Evolutionary conservation across 1,140 invertebrate genomes (phyloP).

Genomic region (Palaemon carinicauda): DNA sequence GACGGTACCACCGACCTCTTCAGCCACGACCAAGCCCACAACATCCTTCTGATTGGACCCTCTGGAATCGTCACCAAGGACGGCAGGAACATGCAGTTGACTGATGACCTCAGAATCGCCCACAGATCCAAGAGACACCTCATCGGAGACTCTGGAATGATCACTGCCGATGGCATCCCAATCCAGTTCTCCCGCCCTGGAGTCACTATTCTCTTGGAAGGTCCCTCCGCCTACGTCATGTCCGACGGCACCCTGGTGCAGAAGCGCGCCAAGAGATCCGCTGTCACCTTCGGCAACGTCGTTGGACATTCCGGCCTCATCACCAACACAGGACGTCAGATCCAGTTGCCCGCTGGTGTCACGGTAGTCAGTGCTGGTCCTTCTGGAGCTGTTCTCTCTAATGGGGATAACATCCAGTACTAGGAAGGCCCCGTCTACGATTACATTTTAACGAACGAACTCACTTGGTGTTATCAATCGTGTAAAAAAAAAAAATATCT

Average conservation of each 20-base stretch:
- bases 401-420: constrained; percentile 31
- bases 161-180: no score
- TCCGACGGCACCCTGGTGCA: not conserved
- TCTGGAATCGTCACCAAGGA: not conserved
- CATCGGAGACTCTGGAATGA: no score
- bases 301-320: not conserved
- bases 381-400: constrained; percentile 28
- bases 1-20: not conserved
- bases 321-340: constrained; percentile 5
- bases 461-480: not conserved
- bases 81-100: not conserved
- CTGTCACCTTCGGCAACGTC: no score
- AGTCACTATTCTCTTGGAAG: not conserved
- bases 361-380: not conserved
- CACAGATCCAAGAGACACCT: no score
- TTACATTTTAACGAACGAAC: not conserved
- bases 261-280: not conserved
- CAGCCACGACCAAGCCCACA: not conserved
- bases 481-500: not conserved
- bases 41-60: not conserved
- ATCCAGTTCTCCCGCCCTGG: no score
- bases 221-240: not conserved
- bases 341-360: constrained; percentile 16
- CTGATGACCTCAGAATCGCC: not conserved
- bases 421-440: not conserved